phyloP scores from a whole-genome alignment of 64 coral and sea anemone genomes.

The Dendrophyllia cribrosa region DNA sequence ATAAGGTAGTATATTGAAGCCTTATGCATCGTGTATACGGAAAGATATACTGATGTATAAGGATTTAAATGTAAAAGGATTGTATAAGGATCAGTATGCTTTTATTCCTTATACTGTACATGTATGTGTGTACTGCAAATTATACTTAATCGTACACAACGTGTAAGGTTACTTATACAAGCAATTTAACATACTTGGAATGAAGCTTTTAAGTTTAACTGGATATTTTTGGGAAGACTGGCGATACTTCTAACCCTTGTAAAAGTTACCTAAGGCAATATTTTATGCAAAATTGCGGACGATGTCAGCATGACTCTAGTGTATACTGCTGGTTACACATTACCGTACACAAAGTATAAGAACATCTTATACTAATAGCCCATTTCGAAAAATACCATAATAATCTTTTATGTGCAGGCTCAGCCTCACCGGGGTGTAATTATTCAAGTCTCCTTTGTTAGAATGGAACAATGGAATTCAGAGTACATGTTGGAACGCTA shows the following conservation, averaged over 20 bases:
- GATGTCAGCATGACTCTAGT: neutral
- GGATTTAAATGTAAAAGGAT: neutral
- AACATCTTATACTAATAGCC: neutral
- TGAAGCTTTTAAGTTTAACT: neutral
- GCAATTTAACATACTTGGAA: neutral
- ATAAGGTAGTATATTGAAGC: neutral
- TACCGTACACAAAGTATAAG: neutral
- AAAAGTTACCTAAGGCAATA: neutral
- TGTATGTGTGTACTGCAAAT: neutral
- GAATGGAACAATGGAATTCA: no score
- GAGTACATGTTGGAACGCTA: no score
- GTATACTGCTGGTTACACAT: neutral
- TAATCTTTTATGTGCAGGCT: no score
- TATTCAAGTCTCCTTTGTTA: no score
- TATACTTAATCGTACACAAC: neutral
- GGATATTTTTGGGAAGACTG: neutral
- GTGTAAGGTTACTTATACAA: neutral
- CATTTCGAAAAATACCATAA: no score
- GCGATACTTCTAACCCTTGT: neutral
- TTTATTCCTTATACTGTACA: neutral
- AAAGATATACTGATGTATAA: conserved; percentile 4
- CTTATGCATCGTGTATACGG: neutral
- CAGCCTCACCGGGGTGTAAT: no score
- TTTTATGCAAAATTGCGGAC: neutral
- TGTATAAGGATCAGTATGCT: neutral